Evolutionary conservation across 2,113 vertebrate species (phyloP).

Genomic region (Phalacrocorax pelagicus): DNA sequence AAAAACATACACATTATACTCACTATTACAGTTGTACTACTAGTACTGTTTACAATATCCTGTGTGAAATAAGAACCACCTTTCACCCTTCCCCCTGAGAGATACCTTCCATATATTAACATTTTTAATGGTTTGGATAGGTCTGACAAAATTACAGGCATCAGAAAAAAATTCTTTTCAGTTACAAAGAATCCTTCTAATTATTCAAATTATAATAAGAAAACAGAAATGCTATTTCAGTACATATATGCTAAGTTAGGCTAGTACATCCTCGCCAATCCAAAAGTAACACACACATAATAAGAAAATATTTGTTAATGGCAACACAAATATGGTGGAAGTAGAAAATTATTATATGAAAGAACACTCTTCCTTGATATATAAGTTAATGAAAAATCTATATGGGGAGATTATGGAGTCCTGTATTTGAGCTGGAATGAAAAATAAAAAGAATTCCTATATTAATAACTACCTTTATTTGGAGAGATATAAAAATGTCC

Average conservation of each 20-base stretch:
- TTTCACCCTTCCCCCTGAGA: not conserved
- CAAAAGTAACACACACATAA: not conserved
- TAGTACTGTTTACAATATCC: not conserved
- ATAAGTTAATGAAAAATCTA: not conserved
- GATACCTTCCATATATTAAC: not conserved
- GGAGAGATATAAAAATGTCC: not conserved
- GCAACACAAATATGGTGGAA: not conserved
- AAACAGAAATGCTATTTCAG: not conserved
- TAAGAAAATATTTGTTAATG: not conserved
- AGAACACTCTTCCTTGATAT: not conserved
- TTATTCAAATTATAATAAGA: not conserved
- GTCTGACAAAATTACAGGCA: not conserved
- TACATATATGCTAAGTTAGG: not conserved
- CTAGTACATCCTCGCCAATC: not conserved
- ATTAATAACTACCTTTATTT: not conserved
- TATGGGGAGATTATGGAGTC: not conserved
- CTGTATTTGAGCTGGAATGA: not conserved
- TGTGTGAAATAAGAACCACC: not conserved
- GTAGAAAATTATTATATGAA: not conserved
- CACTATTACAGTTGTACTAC: not conserved
- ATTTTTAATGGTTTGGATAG: not conserved
- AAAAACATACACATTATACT: not conserved
- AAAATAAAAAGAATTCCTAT: not conserved
- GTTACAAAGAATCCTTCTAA: not conserved
- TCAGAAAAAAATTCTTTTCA: not conserved